Evolutionary conservation across 2,797 vertebrate species (phyloP).

Genomic region (Typhlichthys eigenmanni): DNA sequence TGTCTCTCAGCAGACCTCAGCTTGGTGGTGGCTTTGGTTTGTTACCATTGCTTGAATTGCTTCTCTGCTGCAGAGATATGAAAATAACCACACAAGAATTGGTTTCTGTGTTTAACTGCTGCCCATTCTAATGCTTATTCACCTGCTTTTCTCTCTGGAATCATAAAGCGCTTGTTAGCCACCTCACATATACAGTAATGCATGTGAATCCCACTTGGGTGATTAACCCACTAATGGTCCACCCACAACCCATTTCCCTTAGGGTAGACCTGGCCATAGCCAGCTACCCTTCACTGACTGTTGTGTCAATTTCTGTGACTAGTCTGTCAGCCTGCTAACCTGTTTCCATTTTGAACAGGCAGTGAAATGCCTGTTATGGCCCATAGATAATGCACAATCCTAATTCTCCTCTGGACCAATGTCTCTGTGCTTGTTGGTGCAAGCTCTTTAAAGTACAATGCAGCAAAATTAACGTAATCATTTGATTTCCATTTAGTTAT

Average conservation of each 20-base stretch:
- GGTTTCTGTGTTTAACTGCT: background rate
- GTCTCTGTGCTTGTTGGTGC: conserved; percentile 57
- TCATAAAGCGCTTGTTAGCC: conserved; percentile 8
- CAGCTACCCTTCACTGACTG: too few species aligned
- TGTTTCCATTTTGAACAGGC: conserved; percentile 41
- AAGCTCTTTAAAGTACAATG: conserved; percentile 32
- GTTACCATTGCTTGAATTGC: conserved; percentile 29
- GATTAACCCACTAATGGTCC: background rate
- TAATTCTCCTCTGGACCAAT: conserved; percentile 58
- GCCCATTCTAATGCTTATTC: background rate
- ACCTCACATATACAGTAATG: background rate
- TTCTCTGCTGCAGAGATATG: conserved; percentile 28
- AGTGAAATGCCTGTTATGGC: conserved; percentile 34
- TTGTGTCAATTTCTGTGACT: too few species aligned
- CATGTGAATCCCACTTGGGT: background rate
- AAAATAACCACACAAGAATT: conserved; percentile 9
- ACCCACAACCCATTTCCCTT: too few species aligned
- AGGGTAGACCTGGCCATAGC: too few species aligned
- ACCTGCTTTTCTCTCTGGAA: background rate
- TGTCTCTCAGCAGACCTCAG: background rate
- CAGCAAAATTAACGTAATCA: background rate
- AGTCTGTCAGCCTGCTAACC: too few species aligned
- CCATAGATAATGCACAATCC: conserved; percentile 47
- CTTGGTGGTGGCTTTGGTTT: conserved; percentile 35
- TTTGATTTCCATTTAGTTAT: too few species aligned